Evolutionary conservation across 2,113 vertebrate species (phyloP).

Genomic region (Phrynocephalus versicolor): DNA sequence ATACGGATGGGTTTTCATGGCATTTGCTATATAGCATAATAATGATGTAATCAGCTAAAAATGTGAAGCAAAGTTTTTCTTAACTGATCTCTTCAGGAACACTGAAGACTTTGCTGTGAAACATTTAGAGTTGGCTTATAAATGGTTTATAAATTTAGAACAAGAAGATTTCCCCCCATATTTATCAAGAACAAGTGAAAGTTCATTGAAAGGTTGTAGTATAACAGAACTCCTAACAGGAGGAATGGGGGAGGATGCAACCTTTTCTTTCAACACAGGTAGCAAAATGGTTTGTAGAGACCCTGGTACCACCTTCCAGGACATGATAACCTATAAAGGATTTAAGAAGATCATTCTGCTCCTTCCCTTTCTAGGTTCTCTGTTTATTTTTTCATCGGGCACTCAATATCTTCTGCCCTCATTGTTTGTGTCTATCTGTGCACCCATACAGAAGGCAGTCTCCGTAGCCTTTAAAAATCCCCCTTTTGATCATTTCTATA

Average conservation of each 20-base stretch:
- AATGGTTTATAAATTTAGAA: background rate
- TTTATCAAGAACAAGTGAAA: background rate
- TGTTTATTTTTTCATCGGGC: too few relatives aligned
- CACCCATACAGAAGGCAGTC: too few relatives aligned
- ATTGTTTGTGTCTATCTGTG: too few relatives aligned
- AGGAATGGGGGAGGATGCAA: too few relatives aligned
- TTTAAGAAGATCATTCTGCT: background rate
- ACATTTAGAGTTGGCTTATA: background rate
- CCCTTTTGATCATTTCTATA: background rate
- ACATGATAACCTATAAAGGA: background rate
- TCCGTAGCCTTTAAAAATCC: too few relatives aligned
- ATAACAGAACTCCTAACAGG: background rate
- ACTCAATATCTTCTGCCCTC: too few relatives aligned
- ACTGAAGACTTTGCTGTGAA: background rate
- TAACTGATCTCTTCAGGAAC: background rate
- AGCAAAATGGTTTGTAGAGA: too few relatives aligned
- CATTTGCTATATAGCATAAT: background rate
- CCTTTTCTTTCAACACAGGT: too few relatives aligned
- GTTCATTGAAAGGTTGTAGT: background rate
- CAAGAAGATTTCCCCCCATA: background rate
- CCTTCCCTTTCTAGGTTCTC: too few relatives aligned
- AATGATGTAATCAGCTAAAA: background rate
- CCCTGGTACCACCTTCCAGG: background rate
- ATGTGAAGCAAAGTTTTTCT: constrained; percentile 5
- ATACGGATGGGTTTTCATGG: background rate